Conservation (phyloP, 2,888 invertebrate genomes). For the Euclidia mi region DNA sequence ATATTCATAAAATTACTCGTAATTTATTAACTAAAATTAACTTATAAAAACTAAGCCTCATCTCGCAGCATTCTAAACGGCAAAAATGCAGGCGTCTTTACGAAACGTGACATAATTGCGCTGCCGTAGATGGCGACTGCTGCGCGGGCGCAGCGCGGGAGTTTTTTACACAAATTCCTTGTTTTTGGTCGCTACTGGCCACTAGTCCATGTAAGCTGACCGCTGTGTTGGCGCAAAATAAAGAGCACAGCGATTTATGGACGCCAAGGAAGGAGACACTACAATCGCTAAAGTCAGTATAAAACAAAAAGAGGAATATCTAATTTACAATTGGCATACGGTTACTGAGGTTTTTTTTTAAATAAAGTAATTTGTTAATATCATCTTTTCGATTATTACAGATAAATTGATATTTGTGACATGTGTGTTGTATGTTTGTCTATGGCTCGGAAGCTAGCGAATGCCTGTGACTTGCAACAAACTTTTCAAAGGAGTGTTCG, state of each 20-base stretch:
- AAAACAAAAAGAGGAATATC: neutral
- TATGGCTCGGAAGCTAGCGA: no score
- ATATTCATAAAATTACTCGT: no score
- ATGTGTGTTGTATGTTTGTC: no score
- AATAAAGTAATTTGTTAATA: no score
- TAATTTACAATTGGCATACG: no score
- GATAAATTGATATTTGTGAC: no score
- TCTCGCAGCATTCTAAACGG: conserved; percentile 9
- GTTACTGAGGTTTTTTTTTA: no score
- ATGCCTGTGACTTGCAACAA: conserved; percentile 11
- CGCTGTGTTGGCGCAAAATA: conserved; percentile 12
- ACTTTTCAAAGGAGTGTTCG: conserved; percentile 22
- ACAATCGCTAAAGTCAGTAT: no score
- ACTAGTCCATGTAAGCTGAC: conserved; percentile 30
- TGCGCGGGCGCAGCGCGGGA: conserved; percentile 40
- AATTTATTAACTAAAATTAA: no score
- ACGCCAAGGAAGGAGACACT: neutral
- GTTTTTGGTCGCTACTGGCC: conserved; percentile 49
- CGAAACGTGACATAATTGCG: conserved; percentile 46
- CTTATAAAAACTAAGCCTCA: neutral
- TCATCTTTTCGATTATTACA: no score
- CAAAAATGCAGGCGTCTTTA: conserved; percentile 46
- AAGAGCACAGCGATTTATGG: conserved; percentile 6
- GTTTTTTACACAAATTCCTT: conserved; percentile 60
- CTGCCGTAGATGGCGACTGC: conserved; percentile 52